Base-by-base conservation (phyloP, 2,113 vertebrate species). In the Plectropomus leopardus region DNA sequence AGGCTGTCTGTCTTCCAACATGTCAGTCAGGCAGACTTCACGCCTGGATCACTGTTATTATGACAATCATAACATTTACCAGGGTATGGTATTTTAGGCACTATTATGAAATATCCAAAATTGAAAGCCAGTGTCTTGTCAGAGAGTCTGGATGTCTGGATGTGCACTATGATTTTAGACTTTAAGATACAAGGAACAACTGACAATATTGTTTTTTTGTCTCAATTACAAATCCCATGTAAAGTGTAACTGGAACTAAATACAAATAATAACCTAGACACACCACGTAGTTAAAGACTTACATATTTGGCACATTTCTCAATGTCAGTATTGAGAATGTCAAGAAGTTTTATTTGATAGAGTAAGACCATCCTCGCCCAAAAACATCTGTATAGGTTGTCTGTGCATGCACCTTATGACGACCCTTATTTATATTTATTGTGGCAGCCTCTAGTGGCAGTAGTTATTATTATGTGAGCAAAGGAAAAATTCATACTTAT, bases 11-110 rank as follows among this genome's bases (percentile, higher is more conserved):
- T 84, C 68, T 88, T 79, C 50, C 57, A 76, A 70, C 79, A 64
- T 82, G 82, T 77, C 88, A 79, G 82, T 69, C 58, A 78, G 72
- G 69, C 78, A 84, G 78, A 73, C 87, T 88, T 84, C 71, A 87
- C 61, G 78, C 87, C 83, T 83, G 82, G 80, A 89, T 89, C 55
- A 83, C 87, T 88, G 63, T 91, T 84, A 92, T 92, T 91, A 91
- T 86, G 78, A 73, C 51, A 79, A 81, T 82, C 76, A 78, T 69
- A 80, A 76, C 55, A 76, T 76, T 87, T 70, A 77, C 73, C 71
- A 47, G 68, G 63, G 8, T 34, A 45, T 61, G 55, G 47, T 75
- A 83, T 87, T 87, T 84, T 60, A 79, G 36, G 36, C 10, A 40
- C 36, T 40, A 7, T 40, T 40, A 11, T 40, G 36, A 40, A 76